phyloP scores from a whole-genome alignment of 2,888 invertebrate genomes.

The Catocala nupta region DNA sequence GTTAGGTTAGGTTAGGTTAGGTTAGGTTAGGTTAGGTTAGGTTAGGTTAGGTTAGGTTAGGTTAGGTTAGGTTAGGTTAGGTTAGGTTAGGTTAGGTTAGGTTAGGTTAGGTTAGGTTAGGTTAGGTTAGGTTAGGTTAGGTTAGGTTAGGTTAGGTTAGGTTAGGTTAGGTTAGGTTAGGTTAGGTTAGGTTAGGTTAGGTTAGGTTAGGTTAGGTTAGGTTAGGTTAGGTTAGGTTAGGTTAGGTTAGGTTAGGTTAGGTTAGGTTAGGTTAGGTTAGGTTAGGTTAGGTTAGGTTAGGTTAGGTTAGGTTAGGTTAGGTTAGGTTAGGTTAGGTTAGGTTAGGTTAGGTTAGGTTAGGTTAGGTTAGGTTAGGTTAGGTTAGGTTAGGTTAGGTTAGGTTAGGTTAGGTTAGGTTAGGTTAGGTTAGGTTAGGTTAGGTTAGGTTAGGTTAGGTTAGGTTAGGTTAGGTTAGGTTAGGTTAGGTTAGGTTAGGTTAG shows the following conservation, averaged over 20 bases:
- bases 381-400: slow-evolving; percentile 20
- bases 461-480: slow-evolving; percentile 19
- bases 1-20: too few species aligned
- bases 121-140: too few species aligned
- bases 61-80: too few species aligned
- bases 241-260: slow-evolving; percentile 5
- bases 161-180: slow-evolving; percentile 23
- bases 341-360: background rate
- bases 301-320: slow-evolving; percentile 2
- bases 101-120: too few species aligned
- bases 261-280: slow-evolving; percentile 6
- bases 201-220: slow-evolving; percentile 17
- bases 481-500: slow-evolving; percentile 34
- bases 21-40: too few species aligned
- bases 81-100: too few species aligned
- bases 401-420: slow-evolving; percentile 20
- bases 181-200: slow-evolving; percentile 15
- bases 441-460: slow-evolving; percentile 17
- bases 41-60: too few species aligned
- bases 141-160: slow-evolving; percentile 26
- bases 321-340: slow-evolving; percentile 7
- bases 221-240: slow-evolving; percentile 18
- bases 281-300: slow-evolving; percentile 4
- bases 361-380: slow-evolving; percentile 16
- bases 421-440: slow-evolving; percentile 13